Conservation (phyloP, 2,113 vertebrate genomes). For the Puntigrus tetrazona region DNA sequence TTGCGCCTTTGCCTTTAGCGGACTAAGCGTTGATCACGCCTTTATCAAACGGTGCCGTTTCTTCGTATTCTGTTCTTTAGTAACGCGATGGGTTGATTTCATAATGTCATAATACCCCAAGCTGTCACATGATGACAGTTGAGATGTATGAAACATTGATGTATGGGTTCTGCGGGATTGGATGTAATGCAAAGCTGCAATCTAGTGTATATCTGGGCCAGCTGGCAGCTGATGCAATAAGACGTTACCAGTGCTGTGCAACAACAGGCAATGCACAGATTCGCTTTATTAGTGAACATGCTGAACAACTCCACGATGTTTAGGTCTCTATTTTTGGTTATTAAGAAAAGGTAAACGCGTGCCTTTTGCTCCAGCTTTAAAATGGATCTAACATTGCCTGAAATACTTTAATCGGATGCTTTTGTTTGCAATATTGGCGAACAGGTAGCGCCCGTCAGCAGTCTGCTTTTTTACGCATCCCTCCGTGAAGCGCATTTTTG, state of each 20-base stretch:
- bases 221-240: background rate
- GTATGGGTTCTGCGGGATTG: background rate
- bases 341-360: background rate
- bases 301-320: background rate
- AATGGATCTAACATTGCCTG: background rate
- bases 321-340: background rate
- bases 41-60: background rate
- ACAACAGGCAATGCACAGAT: background rate
- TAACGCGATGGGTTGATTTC: background rate
- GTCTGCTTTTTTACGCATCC: background rate
- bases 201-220: background rate
- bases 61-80: background rate
- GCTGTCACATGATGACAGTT: background rate
- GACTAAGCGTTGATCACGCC: background rate
- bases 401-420: background rate
- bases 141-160: background rate
- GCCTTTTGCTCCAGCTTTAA: background rate
- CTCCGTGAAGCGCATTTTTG: background rate
- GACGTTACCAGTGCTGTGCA: background rate
- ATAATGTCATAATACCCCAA: background rate
- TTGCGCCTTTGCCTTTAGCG: background rate
- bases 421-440: background rate
- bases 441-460: background rate
- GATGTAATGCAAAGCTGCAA: background rate
- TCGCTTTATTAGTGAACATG: background rate